Evolutionary conservation across 2,797 vertebrate species (phyloP), one percentile per base, ranked within the genome.

Genomic region (Hypotaenidia okinawae): DNA sequence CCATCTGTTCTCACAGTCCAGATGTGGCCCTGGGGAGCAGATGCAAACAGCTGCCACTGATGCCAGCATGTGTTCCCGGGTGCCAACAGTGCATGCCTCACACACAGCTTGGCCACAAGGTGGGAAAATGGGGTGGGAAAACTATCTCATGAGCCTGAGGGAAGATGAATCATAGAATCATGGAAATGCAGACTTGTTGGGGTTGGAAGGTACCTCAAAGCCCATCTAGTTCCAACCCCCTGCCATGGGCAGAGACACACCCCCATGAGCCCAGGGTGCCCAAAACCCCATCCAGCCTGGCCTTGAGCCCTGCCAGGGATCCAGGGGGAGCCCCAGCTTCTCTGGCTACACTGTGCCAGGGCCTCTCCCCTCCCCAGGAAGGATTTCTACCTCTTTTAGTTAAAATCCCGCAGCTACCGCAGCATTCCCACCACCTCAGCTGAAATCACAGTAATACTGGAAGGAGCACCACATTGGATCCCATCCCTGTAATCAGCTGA

Each of bases 401-500:
- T 69, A 4, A 63, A 67, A 43, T 74, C 58, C 58, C 27, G 5
- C 37, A 41, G 57, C 55, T 79, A 15, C 54, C 54, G 49, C 2
- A 17, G 39, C 25, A 15, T 8, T 58, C 57, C 57, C 55, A 63
- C 43, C 41, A 37, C 19, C 55, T n/a, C 41, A 28, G 5, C 11
- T 41, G 72, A 67, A 64, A 21, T 3, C 47, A 41, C 79, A 39
- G 2, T 55, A 52, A 13, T 25, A 5, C 41, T 33, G 43, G 52
- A 77, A 57, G 47, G 61, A 84, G 14, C 8, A 45, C 47, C 47
- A 10, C 8, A 1, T 4, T 30, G 59, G 30, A 32, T 89, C 41
- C 49, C 9, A 2, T 73, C 41, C 47, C 32, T 0, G 0, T 13
- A 52, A 73, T 67, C 33, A 67, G 68, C 5, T 83, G 82, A 13